Percentiles rank a stretch among this genome's conserved stretches.
Conservation (phyloP, 2,113 vertebrate genomes). For the Mesocricetus auratus region DNA sequence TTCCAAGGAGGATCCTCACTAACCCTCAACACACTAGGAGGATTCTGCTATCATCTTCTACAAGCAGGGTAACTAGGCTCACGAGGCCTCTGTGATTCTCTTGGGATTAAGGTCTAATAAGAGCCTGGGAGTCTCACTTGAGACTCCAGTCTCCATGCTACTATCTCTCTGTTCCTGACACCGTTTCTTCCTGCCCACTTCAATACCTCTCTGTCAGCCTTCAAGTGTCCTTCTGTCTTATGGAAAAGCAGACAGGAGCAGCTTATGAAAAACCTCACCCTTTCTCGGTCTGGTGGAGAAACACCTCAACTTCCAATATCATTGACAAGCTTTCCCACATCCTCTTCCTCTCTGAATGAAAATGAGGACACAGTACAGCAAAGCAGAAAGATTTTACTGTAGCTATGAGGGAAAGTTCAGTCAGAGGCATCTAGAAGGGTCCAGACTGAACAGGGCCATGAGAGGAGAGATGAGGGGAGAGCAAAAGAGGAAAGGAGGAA, state of each 20-base stretch:
- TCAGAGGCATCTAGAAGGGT: not conserved
- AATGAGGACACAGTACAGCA: not conserved
- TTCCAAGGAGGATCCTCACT: accelerated
- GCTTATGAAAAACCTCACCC: not conserved
- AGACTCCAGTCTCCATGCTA: not conserved
- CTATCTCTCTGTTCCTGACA: not conserved
- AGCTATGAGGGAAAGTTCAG: not conserved
- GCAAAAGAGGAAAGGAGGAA: not conserved
- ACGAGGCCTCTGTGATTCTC: not conserved
- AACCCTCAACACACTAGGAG: not conserved
- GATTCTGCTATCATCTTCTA: not conserved
- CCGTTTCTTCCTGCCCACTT: not conserved
- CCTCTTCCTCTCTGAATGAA: not conserved
- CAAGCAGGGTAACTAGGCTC: not conserved
- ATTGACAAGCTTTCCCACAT: not conserved
- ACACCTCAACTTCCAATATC: not conserved
- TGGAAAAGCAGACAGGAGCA: not conserved
- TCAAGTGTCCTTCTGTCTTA: not conserved
- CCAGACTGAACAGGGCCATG: not conserved
- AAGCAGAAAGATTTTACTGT: not conserved
- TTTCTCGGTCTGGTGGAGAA: not conserved
- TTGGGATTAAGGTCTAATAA: not conserved
- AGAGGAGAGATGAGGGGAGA: not conserved
- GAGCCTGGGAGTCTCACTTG: not conserved
- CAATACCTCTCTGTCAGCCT: not conserved